phyloP scores from a whole-genome alignment of 2,113 vertebrate species.

The Mirza zaza region DNA sequence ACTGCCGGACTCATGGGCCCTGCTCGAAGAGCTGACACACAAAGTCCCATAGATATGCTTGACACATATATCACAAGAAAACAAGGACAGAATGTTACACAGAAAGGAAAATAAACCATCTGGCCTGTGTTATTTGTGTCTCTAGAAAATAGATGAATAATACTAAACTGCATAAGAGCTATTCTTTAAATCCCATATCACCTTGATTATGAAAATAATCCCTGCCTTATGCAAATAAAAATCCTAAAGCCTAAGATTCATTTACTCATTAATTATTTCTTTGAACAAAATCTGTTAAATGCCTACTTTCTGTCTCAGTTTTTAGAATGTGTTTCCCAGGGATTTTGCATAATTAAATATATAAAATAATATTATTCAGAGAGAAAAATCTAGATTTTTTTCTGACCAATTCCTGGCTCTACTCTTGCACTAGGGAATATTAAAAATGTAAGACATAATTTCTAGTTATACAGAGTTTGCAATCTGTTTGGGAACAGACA shows the following conservation, averaged over 20 bases:
- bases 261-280: neutral
- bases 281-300: conserved; percentile 5
- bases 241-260: neutral
- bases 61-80: neutral
- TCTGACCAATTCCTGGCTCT: conserved; percentile 3
- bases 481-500: neutral
- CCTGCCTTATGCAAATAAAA: neutral
- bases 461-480: neutral
- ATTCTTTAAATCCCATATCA: neutral
- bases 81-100: neutral
- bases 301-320: neutral
- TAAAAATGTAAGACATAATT: neutral
- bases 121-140: neutral
- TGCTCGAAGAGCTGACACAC: neutral
- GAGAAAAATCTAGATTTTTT: conserved; percentile 14
- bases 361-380: neutral
- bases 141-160: conserved; percentile 7
- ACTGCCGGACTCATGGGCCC: neutral
- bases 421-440: neutral
- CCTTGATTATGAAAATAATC: neutral
- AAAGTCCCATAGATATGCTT: neutral
- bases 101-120: neutral
- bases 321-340: neutral
- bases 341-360: neutral
- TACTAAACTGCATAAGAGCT: neutral